These are phyloP conservation scores for Nothocercus julius DNA, from an alignment of 2,113 vertebrate species.

Conservation along the genomic window DNA sequence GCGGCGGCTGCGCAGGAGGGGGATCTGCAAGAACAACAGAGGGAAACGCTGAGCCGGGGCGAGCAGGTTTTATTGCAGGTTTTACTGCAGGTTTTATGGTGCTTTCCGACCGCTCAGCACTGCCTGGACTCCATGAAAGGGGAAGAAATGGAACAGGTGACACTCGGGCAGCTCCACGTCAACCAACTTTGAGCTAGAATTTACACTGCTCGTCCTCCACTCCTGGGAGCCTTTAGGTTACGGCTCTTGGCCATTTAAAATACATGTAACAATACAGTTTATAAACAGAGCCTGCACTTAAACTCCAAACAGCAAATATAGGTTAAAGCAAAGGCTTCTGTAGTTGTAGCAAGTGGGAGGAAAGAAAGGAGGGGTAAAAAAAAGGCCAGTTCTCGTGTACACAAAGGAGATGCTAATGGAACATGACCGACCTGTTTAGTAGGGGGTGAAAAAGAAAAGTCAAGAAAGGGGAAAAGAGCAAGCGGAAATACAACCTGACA, in stretches of 20 bases:
- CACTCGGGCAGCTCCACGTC: rapidly evolving
- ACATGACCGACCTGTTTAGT: not conserved
- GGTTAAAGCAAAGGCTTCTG: not conserved
- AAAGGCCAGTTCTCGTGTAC: not conserved
- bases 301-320: not conserved
- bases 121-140: rapidly evolving
- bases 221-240: not conserved
- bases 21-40: constrained; percentile 63
- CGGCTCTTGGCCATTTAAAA: not conserved
- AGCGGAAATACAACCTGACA: constrained; percentile 29
- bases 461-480: not conserved
- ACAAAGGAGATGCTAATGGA: constrained; percentile 30
- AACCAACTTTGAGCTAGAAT: not conserved
- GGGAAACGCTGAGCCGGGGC: not conserved
- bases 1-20: constrained; percentile 66
- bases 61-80: too few species aligned
- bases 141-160: not conserved
- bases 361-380: not conserved
- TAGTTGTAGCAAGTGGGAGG: not conserved
- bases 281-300: not conserved
- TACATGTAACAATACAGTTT: not conserved
- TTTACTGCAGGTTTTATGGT: rapidly evolving
- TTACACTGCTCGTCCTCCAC: not conserved
- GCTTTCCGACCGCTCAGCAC: not conserved
- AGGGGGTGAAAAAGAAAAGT: not conserved